These are phyloP conservation scores for Crax fasciolata DNA, from an alignment of 2,797 vertebrate genomes.

Conservation along the genomic window DNA sequence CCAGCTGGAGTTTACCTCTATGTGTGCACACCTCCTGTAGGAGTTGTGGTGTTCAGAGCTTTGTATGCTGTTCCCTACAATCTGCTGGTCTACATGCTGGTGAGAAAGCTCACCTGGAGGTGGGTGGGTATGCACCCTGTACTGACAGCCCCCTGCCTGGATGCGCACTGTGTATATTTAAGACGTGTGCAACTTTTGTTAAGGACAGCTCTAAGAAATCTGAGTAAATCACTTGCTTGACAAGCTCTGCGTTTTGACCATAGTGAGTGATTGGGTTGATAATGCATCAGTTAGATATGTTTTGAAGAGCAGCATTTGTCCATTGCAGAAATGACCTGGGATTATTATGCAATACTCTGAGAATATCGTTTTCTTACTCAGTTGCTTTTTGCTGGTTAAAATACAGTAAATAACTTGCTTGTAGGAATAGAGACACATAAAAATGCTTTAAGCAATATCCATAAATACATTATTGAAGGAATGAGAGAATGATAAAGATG, in stretches of 20 bases:
- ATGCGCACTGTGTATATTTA: background rate
- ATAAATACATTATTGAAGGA: background rate
- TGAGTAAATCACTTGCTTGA: background rate
- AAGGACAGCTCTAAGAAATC: background rate
- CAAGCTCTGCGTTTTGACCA: background rate
- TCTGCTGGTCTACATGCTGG: background rate
- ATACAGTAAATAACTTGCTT: background rate
- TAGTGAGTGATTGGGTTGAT: background rate
- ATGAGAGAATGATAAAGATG: background rate
- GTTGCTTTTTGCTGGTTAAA: background rate
- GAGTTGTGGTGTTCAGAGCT: background rate
- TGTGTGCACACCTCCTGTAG: background rate
- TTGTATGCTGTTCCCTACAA: background rate
- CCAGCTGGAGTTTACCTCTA: background rate
- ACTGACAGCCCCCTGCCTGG: rapidly evolving
- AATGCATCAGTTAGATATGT: background rate
- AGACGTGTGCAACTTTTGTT: background rate
- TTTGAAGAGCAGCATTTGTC: background rate
- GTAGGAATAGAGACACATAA: background rate
- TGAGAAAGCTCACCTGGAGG: background rate
- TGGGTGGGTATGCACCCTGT: background rate
- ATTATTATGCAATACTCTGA: background rate
- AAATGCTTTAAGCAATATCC: background rate
- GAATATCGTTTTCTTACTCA: background rate
- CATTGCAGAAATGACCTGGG: background rate